phyloP scores from a whole-genome alignment of 2,113 vertebrate genomes.

The Danionella cerebrum region DNA sequence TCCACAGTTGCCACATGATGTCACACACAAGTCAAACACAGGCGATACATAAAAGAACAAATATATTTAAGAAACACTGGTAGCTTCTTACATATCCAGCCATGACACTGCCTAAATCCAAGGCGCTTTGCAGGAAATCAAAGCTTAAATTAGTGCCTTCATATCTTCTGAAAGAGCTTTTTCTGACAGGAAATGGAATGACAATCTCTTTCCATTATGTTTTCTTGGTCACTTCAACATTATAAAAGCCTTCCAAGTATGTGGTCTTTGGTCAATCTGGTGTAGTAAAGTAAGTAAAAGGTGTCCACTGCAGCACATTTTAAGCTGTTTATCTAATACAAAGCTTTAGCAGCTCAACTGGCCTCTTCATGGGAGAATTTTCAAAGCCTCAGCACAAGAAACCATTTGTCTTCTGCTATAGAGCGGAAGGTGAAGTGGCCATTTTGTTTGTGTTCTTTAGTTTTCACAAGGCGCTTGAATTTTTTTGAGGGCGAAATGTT shows the following conservation, averaged over 20 bases:
- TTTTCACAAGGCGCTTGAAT: no score
- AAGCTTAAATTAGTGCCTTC: constrained; percentile 10
- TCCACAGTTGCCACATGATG: constrained; percentile 27
- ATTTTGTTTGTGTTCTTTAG: neutral
- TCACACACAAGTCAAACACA: constrained; percentile 30
- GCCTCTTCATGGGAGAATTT: neutral
- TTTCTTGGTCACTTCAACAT: neutral
- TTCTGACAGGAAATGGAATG: neutral
- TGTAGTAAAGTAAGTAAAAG: constrained; percentile 3
- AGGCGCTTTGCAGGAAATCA: neutral
- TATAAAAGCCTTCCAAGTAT: neutral
- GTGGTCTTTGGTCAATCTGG: constrained; percentile 3
- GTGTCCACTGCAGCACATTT: neutral
- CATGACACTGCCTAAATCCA: neutral
- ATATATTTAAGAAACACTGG: neutral
- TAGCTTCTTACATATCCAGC: neutral
- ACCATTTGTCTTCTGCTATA: neutral
- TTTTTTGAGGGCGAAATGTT: no score
- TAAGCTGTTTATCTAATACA: constrained; percentile 2
- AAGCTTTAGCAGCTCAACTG: neutral
- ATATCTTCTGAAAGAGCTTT: neutral
- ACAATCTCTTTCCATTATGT: neutral
- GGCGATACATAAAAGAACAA: neutral
- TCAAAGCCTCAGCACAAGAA: neutral
- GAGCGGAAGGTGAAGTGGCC: neutral